These are phyloP conservation scores for Corythornis madagascariensis DNA, from an alignment of 2,113 vertebrate species.

Conservation along the genomic window DNA sequence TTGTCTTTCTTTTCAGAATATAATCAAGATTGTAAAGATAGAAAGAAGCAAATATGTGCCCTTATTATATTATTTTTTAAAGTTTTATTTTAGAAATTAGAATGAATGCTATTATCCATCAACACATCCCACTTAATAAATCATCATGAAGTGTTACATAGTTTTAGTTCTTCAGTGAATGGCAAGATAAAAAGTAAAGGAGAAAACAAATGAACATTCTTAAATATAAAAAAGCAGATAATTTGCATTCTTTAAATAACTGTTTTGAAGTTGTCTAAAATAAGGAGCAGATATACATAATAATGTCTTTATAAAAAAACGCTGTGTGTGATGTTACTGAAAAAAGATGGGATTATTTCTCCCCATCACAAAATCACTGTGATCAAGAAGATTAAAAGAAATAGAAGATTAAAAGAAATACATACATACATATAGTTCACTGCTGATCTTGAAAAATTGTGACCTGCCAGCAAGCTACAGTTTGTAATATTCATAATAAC, in stretches of 20 bases:
- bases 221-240: neutral
- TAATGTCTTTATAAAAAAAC: neutral
- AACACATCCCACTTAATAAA: neutral
- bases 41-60: neutral
- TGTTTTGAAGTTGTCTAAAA: slow-evolving; percentile 1
- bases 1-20: neutral
- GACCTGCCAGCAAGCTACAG: neutral
- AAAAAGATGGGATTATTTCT: slow-evolving; percentile 18
- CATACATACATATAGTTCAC: neutral
- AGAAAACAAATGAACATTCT: neutral
- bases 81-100: neutral
- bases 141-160: neutral
- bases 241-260: slow-evolving; percentile 10
- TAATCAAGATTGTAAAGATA: neutral
- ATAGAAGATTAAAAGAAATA: slow-evolving; percentile 22
- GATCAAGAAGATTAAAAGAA: slow-evolving; percentile 53
- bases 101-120: neutral
- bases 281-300: neutral
- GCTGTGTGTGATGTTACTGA: neutral
- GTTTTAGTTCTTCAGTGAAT: neutral
- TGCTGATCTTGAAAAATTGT: neutral
- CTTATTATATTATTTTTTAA: neutral
- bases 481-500: neutral
- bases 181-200: neutral
- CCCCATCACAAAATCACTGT: neutral